phyloP scores from a whole-genome alignment of 2,113 vertebrate genomes.

The Lepidothrix coronata region DNA sequence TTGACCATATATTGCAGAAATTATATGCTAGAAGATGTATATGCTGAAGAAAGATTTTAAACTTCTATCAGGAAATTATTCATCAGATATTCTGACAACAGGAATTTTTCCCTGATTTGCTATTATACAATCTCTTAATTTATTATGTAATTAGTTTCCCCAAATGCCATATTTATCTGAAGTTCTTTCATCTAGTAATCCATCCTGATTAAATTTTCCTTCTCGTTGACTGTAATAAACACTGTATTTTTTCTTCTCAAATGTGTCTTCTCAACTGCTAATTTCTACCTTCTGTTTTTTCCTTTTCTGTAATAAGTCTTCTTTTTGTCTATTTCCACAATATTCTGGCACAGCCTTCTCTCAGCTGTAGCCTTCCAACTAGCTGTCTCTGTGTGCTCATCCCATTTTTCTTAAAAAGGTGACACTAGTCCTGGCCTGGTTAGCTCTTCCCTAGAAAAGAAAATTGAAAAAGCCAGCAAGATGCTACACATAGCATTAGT shows the following conservation, averaged over 20 bases:
- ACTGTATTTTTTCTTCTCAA: background rate
- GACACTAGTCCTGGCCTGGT: background rate
- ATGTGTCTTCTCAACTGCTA: background rate
- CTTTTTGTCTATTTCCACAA: background rate
- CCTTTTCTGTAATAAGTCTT: background rate
- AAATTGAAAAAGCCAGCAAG: background rate
- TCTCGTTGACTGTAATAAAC: background rate
- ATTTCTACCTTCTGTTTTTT: background rate
- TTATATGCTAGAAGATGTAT: background rate
- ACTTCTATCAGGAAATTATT: background rate
- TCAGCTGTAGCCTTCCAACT: background rate
- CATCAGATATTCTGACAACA: background rate
- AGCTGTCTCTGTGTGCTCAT: background rate
- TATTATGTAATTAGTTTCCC: slow-evolving; percentile 21
- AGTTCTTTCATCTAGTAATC: slow-evolving; percentile 3
- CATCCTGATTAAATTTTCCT: slow-evolving; percentile 5
- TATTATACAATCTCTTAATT: background rate
- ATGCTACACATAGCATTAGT: background rate
- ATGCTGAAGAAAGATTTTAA: background rate
- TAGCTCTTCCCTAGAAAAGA: background rate
- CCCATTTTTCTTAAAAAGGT: background rate
- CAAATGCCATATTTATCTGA: background rate
- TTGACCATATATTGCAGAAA: background rate
- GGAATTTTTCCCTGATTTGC: background rate
- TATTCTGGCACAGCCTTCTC: background rate